Base-by-base conservation (phyloP, 2,888 invertebrate genomes). In the Chouioia cunea region DNA sequence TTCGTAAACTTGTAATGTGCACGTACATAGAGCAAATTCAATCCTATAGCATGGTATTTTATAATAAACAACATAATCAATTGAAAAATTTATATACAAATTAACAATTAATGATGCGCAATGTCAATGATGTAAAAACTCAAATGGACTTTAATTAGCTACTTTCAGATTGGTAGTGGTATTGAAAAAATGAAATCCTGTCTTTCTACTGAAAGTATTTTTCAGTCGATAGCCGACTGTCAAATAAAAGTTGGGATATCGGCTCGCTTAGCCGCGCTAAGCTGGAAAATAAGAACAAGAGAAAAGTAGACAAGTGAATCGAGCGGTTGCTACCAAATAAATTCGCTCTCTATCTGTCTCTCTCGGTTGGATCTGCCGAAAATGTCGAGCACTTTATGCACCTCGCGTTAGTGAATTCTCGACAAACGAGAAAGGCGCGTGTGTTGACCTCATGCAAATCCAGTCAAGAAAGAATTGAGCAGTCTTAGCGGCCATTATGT, bases 401-500 rank as follows among this genome's bases (percentile, higher is more conserved):
- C 27, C 48, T 36, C 64, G 46, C 63, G 52, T 57, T 50, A 57
- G 44, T 52, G 52, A 64, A 56, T 36, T 47, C 43, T 36, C 52
- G n/a, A n/a, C 59, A 23, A 60, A 52, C 27, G 54, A 20, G 20
- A 54, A 44, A 65, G 54, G 1, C 20, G 64, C 27, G 20, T 50
- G 67, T 67, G 54, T 67, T 64, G 64, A 58, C 64, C 58, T 53
- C 50, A 64, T 64, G 69, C 58, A 70, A 70, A 64, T 70, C 15
- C 15, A 36, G 16, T 23, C 22, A 16, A 14, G 6, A 6, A 36
- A 56, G 57, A 58, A 53, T 59, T 18, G 59, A 12, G 57, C 44
- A 58, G 64, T 63, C 69, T 53, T 46, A 58, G 44, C 15, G 50
- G 46, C 63, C 69, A 64, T 69, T 69, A 64, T 43, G 50, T 63